A percentile compares a stretch with the other conserved stretches of the same genome.
Evolutionary conservation across 2,888 invertebrate species (phyloP).

Genomic region (Blastobasis adustella): DNA sequence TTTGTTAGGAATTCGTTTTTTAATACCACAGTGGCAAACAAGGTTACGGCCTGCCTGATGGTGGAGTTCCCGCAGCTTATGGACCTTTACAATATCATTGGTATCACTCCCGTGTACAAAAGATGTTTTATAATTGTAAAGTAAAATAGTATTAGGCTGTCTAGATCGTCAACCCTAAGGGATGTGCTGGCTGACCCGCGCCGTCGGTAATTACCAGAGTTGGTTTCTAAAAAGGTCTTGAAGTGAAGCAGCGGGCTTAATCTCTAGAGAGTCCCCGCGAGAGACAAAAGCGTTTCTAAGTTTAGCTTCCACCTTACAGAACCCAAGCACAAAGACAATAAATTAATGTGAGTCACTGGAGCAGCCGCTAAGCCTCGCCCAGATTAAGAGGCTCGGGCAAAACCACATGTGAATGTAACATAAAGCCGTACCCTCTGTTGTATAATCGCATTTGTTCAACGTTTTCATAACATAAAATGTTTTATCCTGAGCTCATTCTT

Average conservation of each 20-base stretch:
- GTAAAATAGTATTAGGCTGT: too few relatives aligned
- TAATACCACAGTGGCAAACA: too few relatives aligned
- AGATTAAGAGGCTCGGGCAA: conserved; percentile 42
- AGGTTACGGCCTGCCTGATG: too few relatives aligned
- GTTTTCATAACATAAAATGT: conserved; percentile 3
- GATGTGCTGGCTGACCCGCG: background rate
- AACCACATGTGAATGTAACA: conserved; percentile 46
- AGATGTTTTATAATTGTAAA: too few relatives aligned
- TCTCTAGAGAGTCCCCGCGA: conserved; percentile 20
- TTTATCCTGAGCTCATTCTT: background rate
- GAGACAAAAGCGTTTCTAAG: conserved; percentile 37
- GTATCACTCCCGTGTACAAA: too few relatives aligned
- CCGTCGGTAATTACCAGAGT: conserved; percentile 4
- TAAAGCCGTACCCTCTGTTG: conserved; percentile 30
- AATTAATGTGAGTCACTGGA: conserved; percentile 45
- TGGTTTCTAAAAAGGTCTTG: conserved; percentile 15
- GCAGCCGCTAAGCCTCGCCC: conserved; percentile 41
- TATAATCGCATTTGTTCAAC: conserved; percentile 23
- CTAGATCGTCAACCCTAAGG: too few relatives aligned
- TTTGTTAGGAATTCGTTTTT: too few relatives aligned
- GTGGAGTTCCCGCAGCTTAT: too few relatives aligned
- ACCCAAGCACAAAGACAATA: conserved; percentile 51
- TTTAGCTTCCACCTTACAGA: conserved; percentile 35
- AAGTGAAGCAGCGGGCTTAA: conserved; percentile 18
- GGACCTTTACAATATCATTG: too few relatives aligned